These are phyloP conservation scores for Pseudomyrmex dendroicus DNA, from an alignment of 1,140 invertebrate genomes.

Conservation along the genomic window DNA sequence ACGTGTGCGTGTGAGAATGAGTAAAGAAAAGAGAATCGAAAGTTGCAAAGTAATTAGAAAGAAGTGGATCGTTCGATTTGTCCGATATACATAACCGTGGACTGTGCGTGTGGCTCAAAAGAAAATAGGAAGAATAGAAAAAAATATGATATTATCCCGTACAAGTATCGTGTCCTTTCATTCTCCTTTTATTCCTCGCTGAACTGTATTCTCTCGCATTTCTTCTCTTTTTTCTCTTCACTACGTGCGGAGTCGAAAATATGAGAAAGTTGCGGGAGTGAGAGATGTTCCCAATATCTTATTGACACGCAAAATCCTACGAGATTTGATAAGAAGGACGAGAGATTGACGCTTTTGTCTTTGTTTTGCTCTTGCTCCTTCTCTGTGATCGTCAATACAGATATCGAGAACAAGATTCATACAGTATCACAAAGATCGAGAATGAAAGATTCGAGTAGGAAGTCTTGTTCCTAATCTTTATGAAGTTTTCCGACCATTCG, in stretches of 20 bases:
- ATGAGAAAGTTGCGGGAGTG: neutral
- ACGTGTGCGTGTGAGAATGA: constrained; percentile 14
- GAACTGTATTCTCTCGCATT: constrained; percentile 15
- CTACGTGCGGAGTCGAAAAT: neutral
- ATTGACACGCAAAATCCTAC: neutral
- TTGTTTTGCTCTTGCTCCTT: neutral
- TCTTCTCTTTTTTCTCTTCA: neutral
- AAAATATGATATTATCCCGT: constrained; percentile 12
- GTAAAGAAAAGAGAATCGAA: neutral
- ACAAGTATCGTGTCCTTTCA: constrained; percentile 21
- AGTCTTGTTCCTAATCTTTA: neutral
- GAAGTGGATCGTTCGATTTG: constrained; percentile 48
- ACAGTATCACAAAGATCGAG: too few relatives aligned
- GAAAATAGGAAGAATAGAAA: constrained; percentile 5
- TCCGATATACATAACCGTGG: constrained; percentile 40
- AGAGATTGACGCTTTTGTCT: constrained; percentile 19
- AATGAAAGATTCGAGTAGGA: constrained; percentile 3
- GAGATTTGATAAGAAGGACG: constrained; percentile 10
- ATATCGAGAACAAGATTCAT: neutral
- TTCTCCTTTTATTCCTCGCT: constrained; percentile 21
- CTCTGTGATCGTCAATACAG: neutral
- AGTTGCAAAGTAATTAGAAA: constrained; percentile 37
- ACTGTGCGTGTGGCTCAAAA: constrained; percentile 32
- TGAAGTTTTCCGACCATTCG: neutral
- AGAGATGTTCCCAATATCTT: neutral